Evolutionary conservation across 2,113 vertebrate genomes (phyloP).

Genomic region (Vanacampus margaritifer): DNA sequence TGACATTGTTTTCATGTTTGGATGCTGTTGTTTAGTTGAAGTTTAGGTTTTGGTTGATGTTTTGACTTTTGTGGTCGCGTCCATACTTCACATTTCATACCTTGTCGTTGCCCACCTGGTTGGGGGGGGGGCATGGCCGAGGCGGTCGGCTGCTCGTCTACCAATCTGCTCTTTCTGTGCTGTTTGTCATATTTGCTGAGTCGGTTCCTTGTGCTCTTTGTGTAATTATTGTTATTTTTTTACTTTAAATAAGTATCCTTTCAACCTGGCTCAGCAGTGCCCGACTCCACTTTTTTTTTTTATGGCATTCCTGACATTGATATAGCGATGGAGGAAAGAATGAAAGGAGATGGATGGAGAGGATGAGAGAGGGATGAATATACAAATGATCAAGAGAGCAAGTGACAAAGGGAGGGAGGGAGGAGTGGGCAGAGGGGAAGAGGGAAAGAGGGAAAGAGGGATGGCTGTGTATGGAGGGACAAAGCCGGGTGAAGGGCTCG

Average conservation of each 20-base stretch:
- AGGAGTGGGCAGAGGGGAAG: not conserved
- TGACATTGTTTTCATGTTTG: too few species aligned
- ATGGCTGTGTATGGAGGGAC: not conserved
- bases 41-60: not conserved
- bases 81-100: too few species aligned
- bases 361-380: not conserved
- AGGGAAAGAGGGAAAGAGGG: not conserved
- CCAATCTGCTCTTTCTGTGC: too few species aligned
- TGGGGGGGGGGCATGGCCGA: too few species aligned
- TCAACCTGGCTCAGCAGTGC: not conserved
- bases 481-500: not conserved
- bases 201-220: not conserved
- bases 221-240: not conserved
- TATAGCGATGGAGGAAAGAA: not conserved
- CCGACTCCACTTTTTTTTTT: not conserved
- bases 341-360: not conserved
- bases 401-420: not conserved
- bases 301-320: not conserved
- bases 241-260: not conserved
- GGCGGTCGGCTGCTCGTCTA: too few species aligned
- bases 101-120: not conserved
- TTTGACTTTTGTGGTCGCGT: not conserved
- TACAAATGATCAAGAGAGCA: not conserved
- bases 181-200: not conserved
- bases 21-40: too few species aligned